A percentile compares a stretch with the other conserved stretches of the same genome.
Conservation (phyloP, 2,797 vertebrate species). For the Varecia variegata region DNA sequence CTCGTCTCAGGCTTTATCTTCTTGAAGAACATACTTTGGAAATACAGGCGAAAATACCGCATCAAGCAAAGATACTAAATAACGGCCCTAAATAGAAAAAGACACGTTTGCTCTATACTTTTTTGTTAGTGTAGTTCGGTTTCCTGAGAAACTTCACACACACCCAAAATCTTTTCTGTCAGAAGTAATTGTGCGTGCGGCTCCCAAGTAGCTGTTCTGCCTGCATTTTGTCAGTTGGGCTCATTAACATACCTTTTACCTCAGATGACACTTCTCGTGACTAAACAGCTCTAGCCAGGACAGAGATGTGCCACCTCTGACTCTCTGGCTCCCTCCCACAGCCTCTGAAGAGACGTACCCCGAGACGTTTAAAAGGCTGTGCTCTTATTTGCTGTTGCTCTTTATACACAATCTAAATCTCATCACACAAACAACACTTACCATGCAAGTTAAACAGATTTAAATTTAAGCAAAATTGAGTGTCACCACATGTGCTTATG, state of each 20-base stretch:
- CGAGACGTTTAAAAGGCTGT: not conserved
- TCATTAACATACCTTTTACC: not conserved
- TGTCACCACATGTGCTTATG: conserved; percentile 46
- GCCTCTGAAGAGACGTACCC: not conserved
- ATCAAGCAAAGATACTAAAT: not conserved
- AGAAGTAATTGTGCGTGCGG: not conserved
- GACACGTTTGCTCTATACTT: not conserved
- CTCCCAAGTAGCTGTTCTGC: not conserved
- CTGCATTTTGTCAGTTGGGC: not conserved
- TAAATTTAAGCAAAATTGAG: conserved; percentile 59
- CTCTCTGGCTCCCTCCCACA: not conserved
- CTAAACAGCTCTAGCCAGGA: not conserved
- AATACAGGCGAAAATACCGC: not conserved
- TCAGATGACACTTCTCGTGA: not conserved
- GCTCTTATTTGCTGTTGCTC: conserved; percentile 21
- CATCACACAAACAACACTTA: conserved; percentile 49
- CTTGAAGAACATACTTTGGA: not conserved
- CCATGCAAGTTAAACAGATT: conserved; percentile 61
- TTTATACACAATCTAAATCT: not conserved
- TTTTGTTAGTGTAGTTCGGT: not conserved
- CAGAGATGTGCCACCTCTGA: not conserved
- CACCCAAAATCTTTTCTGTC: not conserved
- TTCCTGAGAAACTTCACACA: not conserved
- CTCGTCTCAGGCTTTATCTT: not conserved
- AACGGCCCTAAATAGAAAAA: not conserved